Evolutionary conservation across 2,797 vertebrate genomes (phyloP).

Genomic region (Heteromormyrus szaboi): DNA sequence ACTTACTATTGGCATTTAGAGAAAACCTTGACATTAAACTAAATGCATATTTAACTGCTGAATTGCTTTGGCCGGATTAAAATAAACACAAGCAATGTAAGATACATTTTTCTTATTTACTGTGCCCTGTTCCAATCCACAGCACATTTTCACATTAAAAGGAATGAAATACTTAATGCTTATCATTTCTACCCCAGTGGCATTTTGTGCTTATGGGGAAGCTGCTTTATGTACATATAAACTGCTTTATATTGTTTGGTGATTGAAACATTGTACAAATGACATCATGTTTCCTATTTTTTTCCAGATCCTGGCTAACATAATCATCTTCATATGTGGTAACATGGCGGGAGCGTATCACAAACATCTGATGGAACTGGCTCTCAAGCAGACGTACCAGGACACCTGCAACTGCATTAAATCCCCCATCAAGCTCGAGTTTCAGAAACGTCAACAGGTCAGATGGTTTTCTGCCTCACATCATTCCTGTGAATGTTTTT

Average conservation of each 20-base stretch:
- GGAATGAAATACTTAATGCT: neutral
- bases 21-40: neutral
- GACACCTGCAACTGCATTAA: constrained; percentile 98
- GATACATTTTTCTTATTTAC: neutral
- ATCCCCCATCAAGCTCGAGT: constrained; percentile 94
- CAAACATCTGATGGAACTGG: constrained; percentile 94
- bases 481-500: neutral
- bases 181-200: neutral
- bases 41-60: neutral
- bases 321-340: constrained; percentile 93
- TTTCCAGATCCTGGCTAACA: constrained; percentile 84
- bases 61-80: neutral
- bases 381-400: constrained; percentile 89
- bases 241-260: neutral
- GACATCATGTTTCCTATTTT: neutral
- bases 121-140: neutral
- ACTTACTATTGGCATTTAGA: neutral
- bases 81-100: neutral
- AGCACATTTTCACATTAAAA: neutral
- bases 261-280: neutral
- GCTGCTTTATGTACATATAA: neutral
- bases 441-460: constrained; percentile 97
- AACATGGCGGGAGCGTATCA: constrained; percentile 95
- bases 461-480: neutral
- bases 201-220: neutral